These are phyloP conservation scores for Budorcas taxicolor DNA, from an alignment of 2,113 vertebrate genomes.

Conservation along the genomic window DNA sequence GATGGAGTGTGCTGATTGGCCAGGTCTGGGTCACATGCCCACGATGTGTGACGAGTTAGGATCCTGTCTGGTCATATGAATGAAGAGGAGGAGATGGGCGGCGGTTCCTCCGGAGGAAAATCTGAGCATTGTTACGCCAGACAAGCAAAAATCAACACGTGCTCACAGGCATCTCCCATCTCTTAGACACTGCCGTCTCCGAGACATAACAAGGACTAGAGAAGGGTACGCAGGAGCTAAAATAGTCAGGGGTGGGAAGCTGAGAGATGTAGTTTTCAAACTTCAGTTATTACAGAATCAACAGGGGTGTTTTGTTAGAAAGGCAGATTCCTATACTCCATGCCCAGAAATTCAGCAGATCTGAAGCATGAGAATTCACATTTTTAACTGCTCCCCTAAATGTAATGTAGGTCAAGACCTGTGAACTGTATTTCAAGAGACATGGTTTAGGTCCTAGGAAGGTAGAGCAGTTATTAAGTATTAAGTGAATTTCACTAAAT, in stretches of 20 bases:
- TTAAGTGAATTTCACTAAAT: conserved; percentile 27
- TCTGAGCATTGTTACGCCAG: background rate
- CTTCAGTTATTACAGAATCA: background rate
- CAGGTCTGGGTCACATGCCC: background rate
- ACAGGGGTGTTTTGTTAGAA: background rate
- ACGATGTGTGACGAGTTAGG: accelerated
- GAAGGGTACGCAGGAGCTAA: no score
- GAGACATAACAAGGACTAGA: background rate
- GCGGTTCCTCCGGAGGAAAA: background rate
- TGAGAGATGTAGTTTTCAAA: background rate
- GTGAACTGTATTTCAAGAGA: background rate
- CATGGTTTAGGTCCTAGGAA: background rate
- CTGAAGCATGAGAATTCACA: no score
- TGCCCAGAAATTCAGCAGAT: background rate
- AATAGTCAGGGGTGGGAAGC: background rate
- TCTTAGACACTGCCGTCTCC: background rate
- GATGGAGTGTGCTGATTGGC: background rate
- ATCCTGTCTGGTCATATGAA: background rate
- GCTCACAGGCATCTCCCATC: accelerated
- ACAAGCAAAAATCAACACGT: background rate
- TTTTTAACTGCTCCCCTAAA: background rate
- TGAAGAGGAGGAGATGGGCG: background rate
- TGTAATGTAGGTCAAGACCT: background rate
- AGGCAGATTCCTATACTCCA: background rate
- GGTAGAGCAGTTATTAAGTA: background rate